Conservation (phyloP, 2,797 vertebrate species). For the Myotis pilosus region DNA sequence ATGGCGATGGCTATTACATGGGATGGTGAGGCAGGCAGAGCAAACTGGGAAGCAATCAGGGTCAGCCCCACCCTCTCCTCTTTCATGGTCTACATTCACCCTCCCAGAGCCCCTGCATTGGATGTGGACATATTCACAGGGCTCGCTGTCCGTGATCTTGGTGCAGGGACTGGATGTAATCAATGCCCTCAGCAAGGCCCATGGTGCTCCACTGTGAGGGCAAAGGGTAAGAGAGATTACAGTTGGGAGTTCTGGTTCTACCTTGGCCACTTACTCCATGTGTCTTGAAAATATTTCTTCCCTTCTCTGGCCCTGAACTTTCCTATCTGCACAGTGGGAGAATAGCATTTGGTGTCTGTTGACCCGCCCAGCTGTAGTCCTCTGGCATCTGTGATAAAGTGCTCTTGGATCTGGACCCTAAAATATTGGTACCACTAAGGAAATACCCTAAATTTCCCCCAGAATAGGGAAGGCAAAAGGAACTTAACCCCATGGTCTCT, state of each 20-base stretch:
- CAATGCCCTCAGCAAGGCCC: neutral
- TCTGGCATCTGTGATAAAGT: neutral
- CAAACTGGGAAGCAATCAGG: neutral
- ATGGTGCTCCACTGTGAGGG: neutral
- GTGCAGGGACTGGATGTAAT: too few species aligned
- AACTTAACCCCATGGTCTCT: neutral
- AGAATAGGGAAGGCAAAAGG: neutral
- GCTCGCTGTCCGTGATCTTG: neutral
- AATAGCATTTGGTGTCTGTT: neutral
- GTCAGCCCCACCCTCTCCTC: neutral
- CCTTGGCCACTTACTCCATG: neutral
- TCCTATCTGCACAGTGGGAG: neutral
- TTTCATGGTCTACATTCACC: neutral
- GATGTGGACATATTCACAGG: neutral
- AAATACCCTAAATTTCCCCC: neutral
- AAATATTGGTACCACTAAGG: neutral
- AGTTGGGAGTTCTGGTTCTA: neutral
- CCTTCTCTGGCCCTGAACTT: neutral
- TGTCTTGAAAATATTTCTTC: neutral
- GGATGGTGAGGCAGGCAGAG: neutral
- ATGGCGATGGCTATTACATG: neutral
- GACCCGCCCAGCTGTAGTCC: neutral
- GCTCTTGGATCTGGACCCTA: neutral
- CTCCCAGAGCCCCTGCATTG: neutral
- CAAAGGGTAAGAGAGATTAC: neutral